These are phyloP conservation scores for Geotria australis DNA, from an alignment of 2,797 vertebrate species.

Conservation along the genomic window DNA sequence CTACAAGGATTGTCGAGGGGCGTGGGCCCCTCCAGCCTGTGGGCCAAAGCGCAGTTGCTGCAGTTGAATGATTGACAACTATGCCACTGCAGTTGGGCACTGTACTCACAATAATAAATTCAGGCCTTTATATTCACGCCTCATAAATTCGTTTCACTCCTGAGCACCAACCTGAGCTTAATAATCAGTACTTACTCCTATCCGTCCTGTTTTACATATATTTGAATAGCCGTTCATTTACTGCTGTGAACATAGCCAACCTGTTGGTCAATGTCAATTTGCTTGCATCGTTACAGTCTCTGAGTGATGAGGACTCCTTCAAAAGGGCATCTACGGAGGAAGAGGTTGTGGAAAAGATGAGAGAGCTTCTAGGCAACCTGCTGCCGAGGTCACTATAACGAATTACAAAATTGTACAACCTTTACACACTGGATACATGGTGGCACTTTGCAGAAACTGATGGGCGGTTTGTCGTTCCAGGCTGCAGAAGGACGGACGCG, in stretches of 20 bases:
- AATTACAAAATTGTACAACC: neutral
- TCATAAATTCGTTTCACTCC: no score
- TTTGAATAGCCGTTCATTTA: neutral
- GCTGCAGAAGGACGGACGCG: constrained; percentile 33
- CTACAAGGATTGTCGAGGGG: neutral
- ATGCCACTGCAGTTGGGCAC: no score
- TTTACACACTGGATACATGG: neutral
- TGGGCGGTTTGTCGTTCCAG: constrained; percentile 8
- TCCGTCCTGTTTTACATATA: neutral
- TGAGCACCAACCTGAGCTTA: no score
- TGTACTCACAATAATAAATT: no score
- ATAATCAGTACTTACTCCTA: neutral
- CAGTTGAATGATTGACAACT: no score
- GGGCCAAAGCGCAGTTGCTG: no score
- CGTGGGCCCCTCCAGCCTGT: neutral
- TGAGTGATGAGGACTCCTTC: constrained; percentile 76
- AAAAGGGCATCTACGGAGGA: constrained; percentile 33
- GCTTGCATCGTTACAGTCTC: constrained; percentile 20
- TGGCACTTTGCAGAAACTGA: no score
- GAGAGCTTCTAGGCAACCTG: constrained; percentile 28
- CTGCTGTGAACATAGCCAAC: no score
- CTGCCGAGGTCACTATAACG: constrained; percentile 19
- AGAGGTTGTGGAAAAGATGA: constrained; percentile 27
- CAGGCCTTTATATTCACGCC: no score
- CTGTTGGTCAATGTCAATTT: neutral